phyloP scores from a whole-genome alignment of 2,888 invertebrate genomes.

The Myathropa florea region DNA sequence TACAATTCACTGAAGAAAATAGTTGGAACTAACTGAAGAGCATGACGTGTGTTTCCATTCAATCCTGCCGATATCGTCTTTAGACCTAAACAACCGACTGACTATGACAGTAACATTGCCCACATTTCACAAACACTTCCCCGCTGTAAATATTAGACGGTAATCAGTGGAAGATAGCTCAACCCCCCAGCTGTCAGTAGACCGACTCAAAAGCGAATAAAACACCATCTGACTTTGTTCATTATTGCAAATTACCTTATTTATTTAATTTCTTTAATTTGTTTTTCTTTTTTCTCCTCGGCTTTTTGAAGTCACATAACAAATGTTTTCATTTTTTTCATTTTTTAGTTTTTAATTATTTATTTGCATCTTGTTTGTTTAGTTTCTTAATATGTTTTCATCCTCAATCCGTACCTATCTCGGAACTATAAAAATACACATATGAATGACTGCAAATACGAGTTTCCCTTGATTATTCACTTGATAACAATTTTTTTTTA shows the following conservation, averaged over 20 bases:
- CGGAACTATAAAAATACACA: slow-evolving; percentile 70
- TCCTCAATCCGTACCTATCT: slow-evolving; percentile 61
- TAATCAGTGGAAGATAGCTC: too few species aligned
- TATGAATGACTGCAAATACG: slow-evolving; percentile 64
- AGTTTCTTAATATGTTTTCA: slow-evolving; percentile 56
- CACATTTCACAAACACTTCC: too few species aligned
- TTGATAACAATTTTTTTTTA: slow-evolving; percentile 67
- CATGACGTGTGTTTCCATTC: too few species aligned
- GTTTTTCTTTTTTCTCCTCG: slow-evolving; percentile 4
- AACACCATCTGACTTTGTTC: neutral
- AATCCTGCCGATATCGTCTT: too few species aligned
- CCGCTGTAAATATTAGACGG: too few species aligned
- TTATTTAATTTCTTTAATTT: slow-evolving; percentile 51
- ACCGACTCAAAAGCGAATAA: too few species aligned
- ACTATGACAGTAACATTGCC: too few species aligned
- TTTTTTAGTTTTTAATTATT: slow-evolving; percentile 20
- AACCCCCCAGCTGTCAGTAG: too few species aligned
- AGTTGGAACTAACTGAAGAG: too few species aligned
- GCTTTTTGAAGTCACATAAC: slow-evolving; percentile 47
- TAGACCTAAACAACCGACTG: too few species aligned
- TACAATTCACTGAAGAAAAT: too few species aligned
- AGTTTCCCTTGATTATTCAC: slow-evolving; percentile 61
- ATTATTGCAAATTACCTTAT: slow-evolving; percentile 61
- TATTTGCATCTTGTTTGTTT: slow-evolving; percentile 12
- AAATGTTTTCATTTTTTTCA: slow-evolving; percentile 33